These are phyloP conservation scores for Sclerodermus sp. DNA, from an alignment of 2,888 invertebrate species.

Conservation along the genomic window DNA sequence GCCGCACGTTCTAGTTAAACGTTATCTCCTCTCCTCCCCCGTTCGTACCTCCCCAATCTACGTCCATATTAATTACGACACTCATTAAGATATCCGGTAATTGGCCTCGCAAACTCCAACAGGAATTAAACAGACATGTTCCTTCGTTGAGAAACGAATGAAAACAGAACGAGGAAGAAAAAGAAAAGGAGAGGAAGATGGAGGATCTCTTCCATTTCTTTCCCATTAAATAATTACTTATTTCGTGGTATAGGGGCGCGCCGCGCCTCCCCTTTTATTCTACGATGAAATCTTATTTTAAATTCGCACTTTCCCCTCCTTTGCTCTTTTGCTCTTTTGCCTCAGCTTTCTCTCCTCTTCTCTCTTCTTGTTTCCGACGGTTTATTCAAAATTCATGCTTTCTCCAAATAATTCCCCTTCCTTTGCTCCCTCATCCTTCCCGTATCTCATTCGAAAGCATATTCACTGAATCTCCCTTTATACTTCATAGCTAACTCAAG, in stretches of 20 bases:
- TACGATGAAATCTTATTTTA: neutral
- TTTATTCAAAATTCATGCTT: too few relatives aligned
- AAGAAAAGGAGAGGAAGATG: too few relatives aligned
- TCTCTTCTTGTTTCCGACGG: neutral
- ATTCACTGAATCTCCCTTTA: conserved; percentile 21
- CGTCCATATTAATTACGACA: conserved; percentile 56
- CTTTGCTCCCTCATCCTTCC: neutral
- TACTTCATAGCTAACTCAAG: conserved; percentile 19
- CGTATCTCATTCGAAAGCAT: conserved; percentile 8
- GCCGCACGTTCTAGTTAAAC: conserved; percentile 51
- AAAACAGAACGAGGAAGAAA: too few relatives aligned
- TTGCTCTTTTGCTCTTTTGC: conserved; percentile 7
- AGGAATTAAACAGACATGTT: too few relatives aligned
- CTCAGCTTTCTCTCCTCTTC: conserved; percentile 10
- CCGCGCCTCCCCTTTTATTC: neutral
- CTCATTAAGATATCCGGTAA: conserved; percentile 57
- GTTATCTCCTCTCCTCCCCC: conserved; percentile 32
- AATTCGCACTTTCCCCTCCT: neutral
- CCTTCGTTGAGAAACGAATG: too few relatives aligned
- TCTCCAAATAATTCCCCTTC: neutral
- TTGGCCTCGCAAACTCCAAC: conserved; percentile 43
- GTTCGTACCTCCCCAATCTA: conserved; percentile 35
- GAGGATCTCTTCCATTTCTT: too few relatives aligned
- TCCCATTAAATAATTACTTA: too few relatives aligned
- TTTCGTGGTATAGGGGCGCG: too few relatives aligned